Evolutionary conservation across 2,113 vertebrate genomes (phyloP), one percentile per base, ranked within the genome.

Genomic region (Scopus umbretta): DNA sequence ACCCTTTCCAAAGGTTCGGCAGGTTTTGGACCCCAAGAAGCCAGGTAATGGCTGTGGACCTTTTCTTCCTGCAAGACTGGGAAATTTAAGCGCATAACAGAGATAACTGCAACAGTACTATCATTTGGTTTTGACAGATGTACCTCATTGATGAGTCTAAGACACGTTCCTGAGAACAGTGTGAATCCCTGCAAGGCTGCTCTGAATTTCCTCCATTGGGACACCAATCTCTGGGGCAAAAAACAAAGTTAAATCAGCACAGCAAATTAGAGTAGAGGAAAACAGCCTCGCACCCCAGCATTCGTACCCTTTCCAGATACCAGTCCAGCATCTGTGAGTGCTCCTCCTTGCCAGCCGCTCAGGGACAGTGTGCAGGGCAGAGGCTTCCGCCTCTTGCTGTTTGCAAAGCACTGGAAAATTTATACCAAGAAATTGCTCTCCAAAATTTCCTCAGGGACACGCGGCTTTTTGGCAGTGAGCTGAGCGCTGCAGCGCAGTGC

Each of bases 401-500:
- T 10, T 59, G 27, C 38, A 71, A 93, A 45, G n/a, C 0, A 0
- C 45, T 66, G 56, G n/a, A 45, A 84, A 80, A 76, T 12, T 22
- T 42, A 38, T 21, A 49, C 25, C 73, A 40, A 5, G 5, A 27
- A 55, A 59, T 8, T 14, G 50, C 17, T 66, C 18, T 80, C 30
- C 38, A 49, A 11, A 49, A 16, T 65, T 59, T 70, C 61, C 38
- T 65, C 0, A 2, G 61, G 78, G 30, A 38, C 43, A 27, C 0
- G 0, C 0, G 8, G 43, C n/a, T 63, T 73, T 38, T 53, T 0
- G 0, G 61, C 49, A 23, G 8, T 0, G 1, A 70, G 56, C n/a
- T 8, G 45, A 71, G 58, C 0, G 2, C 75, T 34, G 55, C 45
- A 15, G 58, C 3, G 1, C 5, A 9, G 32, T 8, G 16, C 45